Base-by-base conservation (phyloP, 2,888 invertebrate species). In the Sclerodermus sp. region DNA sequence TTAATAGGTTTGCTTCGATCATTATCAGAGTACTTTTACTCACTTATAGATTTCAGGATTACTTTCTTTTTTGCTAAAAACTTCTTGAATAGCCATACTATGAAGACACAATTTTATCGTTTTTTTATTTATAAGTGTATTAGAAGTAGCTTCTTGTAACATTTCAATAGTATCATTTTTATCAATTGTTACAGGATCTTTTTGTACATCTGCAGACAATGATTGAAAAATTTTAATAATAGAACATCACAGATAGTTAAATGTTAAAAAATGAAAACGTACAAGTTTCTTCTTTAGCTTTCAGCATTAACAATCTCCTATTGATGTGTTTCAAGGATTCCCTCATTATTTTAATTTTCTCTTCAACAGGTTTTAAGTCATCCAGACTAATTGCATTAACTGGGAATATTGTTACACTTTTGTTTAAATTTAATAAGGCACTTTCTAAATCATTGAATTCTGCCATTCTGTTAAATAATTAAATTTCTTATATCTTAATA, bases 311-410 rank as follows among this genome's bases (percentile, higher is more conserved):
- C 16, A 46, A 38, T 30, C 53, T 62, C 1, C 66, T 57, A 39
- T 60, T 62, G 31, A 67, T 23, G 1, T 34, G 45, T 38, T 47
- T 64, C 6, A 70, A 30, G 0, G 46, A 32, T 18, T 51, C 32
- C 39, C 55, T 60, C n/a, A 50, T 31, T 10, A 44, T 32, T 16
- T n/a, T 29, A 14, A 71, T 61, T 51, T 55, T 67, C 14, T 67
- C 60, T 37, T 66, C 63, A 0, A 57, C 14, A 3, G 68, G 56
- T 30, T 55, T 64, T 1, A 58, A 63, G 38, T 69, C 70, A 15
- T 67, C 55, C 12, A 57, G 30, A 16, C 58, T 57, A 8, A 51
- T 23, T 5, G 62, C 66, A 13, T 63, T 65, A 16, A 67, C 12
- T 16, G 62, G 62, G 34, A 69, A 72, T 39, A 62, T 40, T 8